These are phyloP conservation scores for Stegodyphus dumicola DNA, from an alignment of 1,140 invertebrate genomes.

Conservation along the genomic window DNA sequence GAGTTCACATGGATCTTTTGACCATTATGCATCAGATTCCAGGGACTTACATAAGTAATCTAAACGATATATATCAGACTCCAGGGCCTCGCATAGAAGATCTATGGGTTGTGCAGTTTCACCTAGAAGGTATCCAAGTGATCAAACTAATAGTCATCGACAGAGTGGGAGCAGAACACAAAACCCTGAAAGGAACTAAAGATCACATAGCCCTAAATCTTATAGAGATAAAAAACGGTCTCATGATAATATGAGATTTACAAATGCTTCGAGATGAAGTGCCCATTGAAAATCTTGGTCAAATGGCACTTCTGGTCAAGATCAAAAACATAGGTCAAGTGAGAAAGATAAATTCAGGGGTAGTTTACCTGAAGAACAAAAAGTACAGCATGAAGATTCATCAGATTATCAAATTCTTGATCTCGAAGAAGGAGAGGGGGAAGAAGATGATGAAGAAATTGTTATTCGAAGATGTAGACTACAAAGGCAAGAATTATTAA, in stretches of 20 bases:
- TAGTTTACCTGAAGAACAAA: constrained; percentile 84
- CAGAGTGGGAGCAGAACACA: neutral
- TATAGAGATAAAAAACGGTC: constrained; percentile 24
- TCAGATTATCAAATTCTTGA: constrained; percentile 59
- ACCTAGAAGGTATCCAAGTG: constrained; percentile 5
- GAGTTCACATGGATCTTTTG: no score
- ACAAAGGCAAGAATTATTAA: constrained; percentile 88
- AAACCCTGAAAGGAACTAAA: constrained; percentile 33
- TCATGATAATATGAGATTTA: neutral
- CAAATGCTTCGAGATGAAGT: constrained; percentile 62
- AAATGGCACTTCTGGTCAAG: constrained; percentile 60
- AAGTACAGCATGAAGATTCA: constrained; percentile 69
- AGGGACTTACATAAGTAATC: no score
- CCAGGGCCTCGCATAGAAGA: neutral
- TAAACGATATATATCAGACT: no score
- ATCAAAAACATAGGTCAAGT: constrained; percentile 68
- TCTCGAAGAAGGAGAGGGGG: constrained; percentile 71
- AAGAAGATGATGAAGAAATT: constrained; percentile 94
- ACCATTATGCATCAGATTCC: no score
- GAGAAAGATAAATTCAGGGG: constrained; percentile 79
- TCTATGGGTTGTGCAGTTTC: neutral
- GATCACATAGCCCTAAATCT: constrained; percentile 21
- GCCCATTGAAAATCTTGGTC: constrained; percentile 66
- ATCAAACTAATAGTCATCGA: neutral
- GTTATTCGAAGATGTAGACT: constrained; percentile 91